phyloP scores from a whole-genome alignment of 2,797 vertebrate species.

The Gallinago stenura region DNA sequence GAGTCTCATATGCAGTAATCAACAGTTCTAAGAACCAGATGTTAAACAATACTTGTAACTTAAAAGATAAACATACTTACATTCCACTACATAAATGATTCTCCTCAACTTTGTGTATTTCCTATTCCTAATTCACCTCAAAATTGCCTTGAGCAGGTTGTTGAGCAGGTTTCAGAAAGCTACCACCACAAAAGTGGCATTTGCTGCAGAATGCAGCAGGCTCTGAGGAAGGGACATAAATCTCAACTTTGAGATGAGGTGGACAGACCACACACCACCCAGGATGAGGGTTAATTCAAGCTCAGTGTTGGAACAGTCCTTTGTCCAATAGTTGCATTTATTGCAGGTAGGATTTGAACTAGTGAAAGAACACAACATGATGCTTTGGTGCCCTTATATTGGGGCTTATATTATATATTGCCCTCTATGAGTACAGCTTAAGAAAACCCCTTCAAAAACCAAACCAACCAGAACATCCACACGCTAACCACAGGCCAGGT shows the following conservation, averaged over 20 bases:
- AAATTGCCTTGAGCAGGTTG: background rate
- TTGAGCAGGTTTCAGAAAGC: background rate
- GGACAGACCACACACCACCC: background rate
- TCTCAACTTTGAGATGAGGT: background rate
- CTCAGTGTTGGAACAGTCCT: background rate
- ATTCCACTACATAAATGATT: background rate
- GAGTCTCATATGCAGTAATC: background rate
- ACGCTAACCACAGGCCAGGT: background rate
- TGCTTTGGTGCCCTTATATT: accelerated
- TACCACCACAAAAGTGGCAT: background rate
- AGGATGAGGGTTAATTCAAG: background rate
- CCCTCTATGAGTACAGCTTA: background rate
- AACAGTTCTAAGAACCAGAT: background rate
- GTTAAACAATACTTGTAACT: background rate
- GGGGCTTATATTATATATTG: background rate
- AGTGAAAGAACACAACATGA: background rate
- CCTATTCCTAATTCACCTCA: background rate
- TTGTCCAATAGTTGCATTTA: background rate
- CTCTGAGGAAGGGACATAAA: background rate
- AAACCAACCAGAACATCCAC: background rate
- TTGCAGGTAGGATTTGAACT: background rate
- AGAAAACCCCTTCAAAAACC: background rate
- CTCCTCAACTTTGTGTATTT: background rate
- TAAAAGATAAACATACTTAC: background rate
- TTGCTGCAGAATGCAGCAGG: background rate